Base-by-base conservation (phyloP, 2,888 invertebrate species). In the Drosophila tanythrix region DNA sequence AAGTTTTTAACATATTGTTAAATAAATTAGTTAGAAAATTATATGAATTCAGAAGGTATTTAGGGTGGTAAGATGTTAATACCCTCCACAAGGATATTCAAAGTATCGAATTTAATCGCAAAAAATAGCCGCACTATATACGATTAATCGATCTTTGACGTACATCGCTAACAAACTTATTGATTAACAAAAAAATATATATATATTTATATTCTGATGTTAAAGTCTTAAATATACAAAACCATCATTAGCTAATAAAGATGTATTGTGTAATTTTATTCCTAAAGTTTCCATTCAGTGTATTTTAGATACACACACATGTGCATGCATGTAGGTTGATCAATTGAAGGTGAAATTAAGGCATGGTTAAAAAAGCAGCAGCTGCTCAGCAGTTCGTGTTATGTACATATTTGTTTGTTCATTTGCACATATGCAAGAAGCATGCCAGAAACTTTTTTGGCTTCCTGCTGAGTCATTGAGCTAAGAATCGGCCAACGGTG, bases 201-300 rank as follows among this genome's bases (percentile, higher is more conserved):
- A 36, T 36, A 38, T n/a, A 38, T 55, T 36, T 36, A 25, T 13
- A 25, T 25, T 8, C 21, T 55, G 55, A 11, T 65, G 63, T 40
- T 65, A 40, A 57, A 43, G 40, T 51, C 33, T 40, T 40, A 27
- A 65, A 65, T 50, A 51, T 40, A 21, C 62, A 65, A 65, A 48
- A 46, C 40, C 56, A 40, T 52, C 48, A 67, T 40, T 63, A 59
- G 69, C 57, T 67, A 52, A 53, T 61, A 64, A 80, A 65, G 21
- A 88, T 88, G 84, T 88, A 81, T 75, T 76, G 75, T 48, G 64
- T 77, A 53, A 71, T 70, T 61, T 60, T 83, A 69, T 72, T 73
- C 56, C 58, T 81, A 52, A 83, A 83, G 70, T 83, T 88, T 68
- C 88, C 88, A 64, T 88, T 81, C 57, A 74, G 86, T 86, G 86